Conservation (phyloP, 2,888 invertebrate species). For the Perizoma affinitatum region DNA sequence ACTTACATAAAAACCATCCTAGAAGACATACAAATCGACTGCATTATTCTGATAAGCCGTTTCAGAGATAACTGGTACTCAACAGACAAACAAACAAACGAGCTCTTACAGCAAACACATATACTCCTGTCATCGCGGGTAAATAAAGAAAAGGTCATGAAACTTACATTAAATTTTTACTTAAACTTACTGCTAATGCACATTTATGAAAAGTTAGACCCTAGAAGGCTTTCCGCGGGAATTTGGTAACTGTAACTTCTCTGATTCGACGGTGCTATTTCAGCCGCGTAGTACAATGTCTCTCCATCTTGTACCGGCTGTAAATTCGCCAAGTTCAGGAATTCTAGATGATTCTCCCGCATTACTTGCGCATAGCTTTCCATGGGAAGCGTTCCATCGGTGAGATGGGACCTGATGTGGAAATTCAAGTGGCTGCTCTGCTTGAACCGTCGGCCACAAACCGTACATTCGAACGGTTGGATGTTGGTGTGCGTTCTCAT, state of each 20-base stretch:
- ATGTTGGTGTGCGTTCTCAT: constrained; percentile 81
- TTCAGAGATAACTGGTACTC: too few relatives aligned
- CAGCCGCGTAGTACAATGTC: constrained; percentile 71
- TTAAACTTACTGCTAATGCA: constrained; percentile 1
- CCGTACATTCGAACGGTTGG: constrained; percentile 74
- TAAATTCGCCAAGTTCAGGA: constrained; percentile 64
- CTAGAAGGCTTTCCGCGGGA: constrained; percentile 13
- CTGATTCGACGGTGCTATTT: constrained; percentile 48
- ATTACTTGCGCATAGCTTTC: constrained; percentile 56
- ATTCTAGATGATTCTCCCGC: constrained; percentile 57
- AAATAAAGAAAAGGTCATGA: background rate
- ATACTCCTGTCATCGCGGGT: too few relatives aligned
- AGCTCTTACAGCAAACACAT: too few relatives aligned
- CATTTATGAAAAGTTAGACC: constrained; percentile 9
- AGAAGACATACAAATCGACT: too few relatives aligned
- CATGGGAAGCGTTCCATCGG: constrained; percentile 51
- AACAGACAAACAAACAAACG: too few relatives aligned
- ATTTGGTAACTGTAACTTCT: constrained; percentile 21
- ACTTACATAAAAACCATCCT: too few relatives aligned
- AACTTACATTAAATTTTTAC: constrained; percentile 2
- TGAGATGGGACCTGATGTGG: constrained; percentile 73
- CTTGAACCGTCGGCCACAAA: constrained; percentile 72
- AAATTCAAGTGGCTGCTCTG: constrained; percentile 79
- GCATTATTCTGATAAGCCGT: too few relatives aligned
- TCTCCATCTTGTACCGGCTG: constrained; percentile 71